phyloP scores from a whole-genome alignment of 1,140 invertebrate genomes.

The Coboldia fuscipes region DNA sequence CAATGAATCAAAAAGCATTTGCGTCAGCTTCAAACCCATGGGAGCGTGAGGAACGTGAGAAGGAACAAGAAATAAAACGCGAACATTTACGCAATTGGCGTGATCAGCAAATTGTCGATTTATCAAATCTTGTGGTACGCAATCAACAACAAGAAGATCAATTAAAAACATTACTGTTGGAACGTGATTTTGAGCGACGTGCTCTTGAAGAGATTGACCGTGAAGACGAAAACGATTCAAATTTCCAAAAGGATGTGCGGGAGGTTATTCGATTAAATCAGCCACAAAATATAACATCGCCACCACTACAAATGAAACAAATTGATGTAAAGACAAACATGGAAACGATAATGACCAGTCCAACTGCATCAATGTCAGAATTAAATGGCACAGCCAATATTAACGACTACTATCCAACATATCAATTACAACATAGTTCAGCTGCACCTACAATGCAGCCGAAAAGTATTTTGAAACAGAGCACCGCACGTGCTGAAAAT shows the following conservation, averaged over 20 bases:
- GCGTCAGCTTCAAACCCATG: conserved; percentile 48
- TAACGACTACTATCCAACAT: neutral
- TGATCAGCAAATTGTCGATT: conserved; percentile 64
- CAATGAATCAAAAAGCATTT: neutral
- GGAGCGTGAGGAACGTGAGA: conserved; percentile 75
- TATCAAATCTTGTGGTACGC: conserved; percentile 40
- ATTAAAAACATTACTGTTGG: conserved; percentile 56
- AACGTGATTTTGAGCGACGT: conserved; percentile 70
- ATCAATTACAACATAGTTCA: conserved; percentile 4
- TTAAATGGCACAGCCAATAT: neutral
- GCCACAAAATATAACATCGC: conserved; percentile 14
- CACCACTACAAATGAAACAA: conserved; percentile 16
- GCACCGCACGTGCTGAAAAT: conserved; percentile 12
- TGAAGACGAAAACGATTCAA: conserved; percentile 54
- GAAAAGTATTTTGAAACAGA: conserved; percentile 20
- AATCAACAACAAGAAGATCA: conserved; percentile 70
- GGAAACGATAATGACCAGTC: conserved; percentile 4
- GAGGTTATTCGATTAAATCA: conserved; percentile 14
- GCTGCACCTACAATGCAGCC: conserved; percentile 9
- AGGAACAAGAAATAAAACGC: conserved; percentile 25
- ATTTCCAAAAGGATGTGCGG: conserved; percentile 21
- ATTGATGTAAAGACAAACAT: conserved; percentile 14
- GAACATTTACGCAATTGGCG: conserved; percentile 32
- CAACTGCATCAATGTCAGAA: neutral
- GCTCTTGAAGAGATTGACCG: conserved; percentile 53